A percentile compares a stretch with the other conserved stretches of the same genome.
Evolutionary conservation across 2,888 invertebrate species (phyloP).

Genomic region (Diarsia rubi): DNA sequence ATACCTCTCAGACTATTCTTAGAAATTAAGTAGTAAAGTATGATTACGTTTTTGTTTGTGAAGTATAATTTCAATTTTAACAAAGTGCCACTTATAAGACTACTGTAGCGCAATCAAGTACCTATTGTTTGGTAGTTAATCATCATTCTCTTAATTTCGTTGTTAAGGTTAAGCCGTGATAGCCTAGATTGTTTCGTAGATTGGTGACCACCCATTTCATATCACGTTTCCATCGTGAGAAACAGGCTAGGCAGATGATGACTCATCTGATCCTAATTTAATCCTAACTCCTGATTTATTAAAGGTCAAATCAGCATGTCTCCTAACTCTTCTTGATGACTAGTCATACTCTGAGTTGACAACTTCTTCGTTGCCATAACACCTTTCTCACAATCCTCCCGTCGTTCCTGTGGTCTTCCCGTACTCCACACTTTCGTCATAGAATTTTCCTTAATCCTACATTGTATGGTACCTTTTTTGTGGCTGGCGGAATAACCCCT

Average conservation of each 20-base stretch:
- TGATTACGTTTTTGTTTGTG: not conserved
- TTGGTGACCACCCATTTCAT: too few relatives aligned
- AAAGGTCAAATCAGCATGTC: too few relatives aligned
- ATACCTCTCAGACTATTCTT: slow-evolving; percentile 11
- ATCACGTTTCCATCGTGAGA: too few relatives aligned
- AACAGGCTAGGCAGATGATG: not conserved
- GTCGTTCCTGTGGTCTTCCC: not conserved
- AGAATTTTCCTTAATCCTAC: not conserved
- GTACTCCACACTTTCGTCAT: not conserved
- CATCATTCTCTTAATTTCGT: not conserved
- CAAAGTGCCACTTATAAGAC: not conserved
- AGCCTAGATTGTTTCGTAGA: not conserved
- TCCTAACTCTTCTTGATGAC: too few relatives aligned
- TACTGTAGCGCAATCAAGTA: not conserved
- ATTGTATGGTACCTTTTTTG: not conserved
- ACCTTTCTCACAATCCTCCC: too few relatives aligned
- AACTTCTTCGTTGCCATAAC: too few relatives aligned
- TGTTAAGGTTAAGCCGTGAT: not conserved
- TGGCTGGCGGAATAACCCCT: too few relatives aligned
- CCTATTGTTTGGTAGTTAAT: not conserved
- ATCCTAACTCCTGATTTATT: too few relatives aligned
- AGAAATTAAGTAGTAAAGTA: not conserved
- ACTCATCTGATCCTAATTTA: too few relatives aligned
- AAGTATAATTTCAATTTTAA: not conserved
- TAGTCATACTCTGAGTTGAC: too few relatives aligned